Evolutionary conservation across 2,113 vertebrate genomes (phyloP).

Genomic region (Indicator maculatus): DNA sequence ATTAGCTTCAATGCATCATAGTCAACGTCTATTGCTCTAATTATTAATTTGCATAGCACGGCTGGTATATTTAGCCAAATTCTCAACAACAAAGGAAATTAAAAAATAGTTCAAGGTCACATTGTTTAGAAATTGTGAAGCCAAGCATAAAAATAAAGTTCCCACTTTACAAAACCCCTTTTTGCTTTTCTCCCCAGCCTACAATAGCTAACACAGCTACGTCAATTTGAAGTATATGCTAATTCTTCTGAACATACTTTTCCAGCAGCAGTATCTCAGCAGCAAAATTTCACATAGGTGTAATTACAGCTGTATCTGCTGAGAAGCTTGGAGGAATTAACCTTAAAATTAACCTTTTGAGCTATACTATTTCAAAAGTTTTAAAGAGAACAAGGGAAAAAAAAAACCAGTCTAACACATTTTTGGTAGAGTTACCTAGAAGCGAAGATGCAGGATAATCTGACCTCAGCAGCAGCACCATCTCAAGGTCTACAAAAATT

Average conservation of each 20-base stretch:
- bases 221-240: not conserved
- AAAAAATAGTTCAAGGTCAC: not conserved
- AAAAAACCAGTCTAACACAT: not conserved
- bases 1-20: not conserved
- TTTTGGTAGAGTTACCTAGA: not conserved
- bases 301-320: not conserved
- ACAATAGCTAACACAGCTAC: not conserved
- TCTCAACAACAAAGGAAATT: not conserved
- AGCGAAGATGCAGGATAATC: not conserved
- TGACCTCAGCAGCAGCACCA: not conserved
- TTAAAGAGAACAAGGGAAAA: not conserved
- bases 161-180: not conserved
- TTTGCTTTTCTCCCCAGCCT: not conserved
- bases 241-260: not conserved
- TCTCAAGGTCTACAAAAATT: not conserved
- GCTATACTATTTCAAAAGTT: not conserved
- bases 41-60: not conserved
- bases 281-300: not conserved
- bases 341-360: not conserved
- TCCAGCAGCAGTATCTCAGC: not conserved
- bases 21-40: not conserved
- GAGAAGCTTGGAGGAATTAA: accelerated
- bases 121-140: not conserved
- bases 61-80: not conserved
- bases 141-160: not conserved